Base-by-base conservation (phyloP, 2,797 vertebrate genomes). In the Cirrhinus mrigala region DNA sequence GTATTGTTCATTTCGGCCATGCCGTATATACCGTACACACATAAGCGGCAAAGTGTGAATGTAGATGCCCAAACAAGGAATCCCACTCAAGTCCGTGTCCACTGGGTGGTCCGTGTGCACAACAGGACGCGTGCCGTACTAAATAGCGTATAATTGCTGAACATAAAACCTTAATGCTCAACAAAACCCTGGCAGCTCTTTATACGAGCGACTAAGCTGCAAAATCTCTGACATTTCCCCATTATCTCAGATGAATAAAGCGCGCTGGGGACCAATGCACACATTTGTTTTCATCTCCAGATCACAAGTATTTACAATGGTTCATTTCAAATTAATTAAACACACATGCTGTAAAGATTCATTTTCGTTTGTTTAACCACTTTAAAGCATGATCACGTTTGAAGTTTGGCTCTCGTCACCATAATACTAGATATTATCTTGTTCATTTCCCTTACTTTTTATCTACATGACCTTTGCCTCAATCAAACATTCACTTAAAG, bases 71-170 rank as follows among this genome's bases (percentile, higher is more conserved):
- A 86, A 79, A 85, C 69, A 70, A 22, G 54, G 73, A 40, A 70
- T 68, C 52, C 68, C 69, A 70, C 20, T n/a, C 48, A 18, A 62
- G 40, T n/a, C 44, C 20, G 22, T 46, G 33, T 83, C 44, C 20
- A 71, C 29, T 83, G 75, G 81, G 88, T 87, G 88, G 83, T 85
- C 77, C 18, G 69, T 44, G 29, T 84, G 58, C 6, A 46, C 44
- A 64, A 33, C 56, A 27, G 66, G 52, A 37, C 44, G n/a, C 52
- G 2, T 81, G 58, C 56, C 27, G 20, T 24, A n/a, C 29, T 50
- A 24, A 83, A 82, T 79, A 80, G 52, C 48, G 24, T 44, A 64
- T 75, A 71, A 81, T 71, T 70, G 73, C 22, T 18, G 29, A 52
- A 29, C 46, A 87, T 87, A 75, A 84, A 70, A 46, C 71, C 48